phyloP scores from a whole-genome alignment of 2,113 vertebrate genomes.

The Mungos mungo region DNA sequence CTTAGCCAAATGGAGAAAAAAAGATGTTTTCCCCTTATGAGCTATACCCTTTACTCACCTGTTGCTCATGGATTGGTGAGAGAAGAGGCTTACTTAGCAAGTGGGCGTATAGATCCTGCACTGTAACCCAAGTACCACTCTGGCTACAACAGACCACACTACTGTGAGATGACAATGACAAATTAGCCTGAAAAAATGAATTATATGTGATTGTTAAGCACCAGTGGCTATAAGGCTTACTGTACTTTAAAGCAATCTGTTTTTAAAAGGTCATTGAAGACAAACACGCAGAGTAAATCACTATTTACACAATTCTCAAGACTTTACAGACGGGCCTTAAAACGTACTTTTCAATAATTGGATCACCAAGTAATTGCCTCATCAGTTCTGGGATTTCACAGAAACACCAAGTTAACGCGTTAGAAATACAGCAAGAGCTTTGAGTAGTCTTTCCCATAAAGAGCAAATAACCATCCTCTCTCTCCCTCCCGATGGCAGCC shows the following conservation, averaged over 20 bases:
- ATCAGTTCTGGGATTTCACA: background rate
- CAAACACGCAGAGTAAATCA: constrained; percentile 35
- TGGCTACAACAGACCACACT: background rate
- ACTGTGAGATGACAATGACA: background rate
- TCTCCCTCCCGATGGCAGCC: background rate
- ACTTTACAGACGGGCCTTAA: background rate
- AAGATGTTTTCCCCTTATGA: background rate
- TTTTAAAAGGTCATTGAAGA: constrained; percentile 57
- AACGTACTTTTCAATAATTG: constrained; percentile 33
- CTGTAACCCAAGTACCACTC: background rate
- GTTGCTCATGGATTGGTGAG: background rate
- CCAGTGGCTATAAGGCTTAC: background rate
- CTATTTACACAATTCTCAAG: constrained; percentile 4
- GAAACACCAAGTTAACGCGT: constrained; percentile 8
- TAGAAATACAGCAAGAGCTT: constrained; percentile 5
- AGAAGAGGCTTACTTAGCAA: background rate
- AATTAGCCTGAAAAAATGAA: constrained; percentile 24
- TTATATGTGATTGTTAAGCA: background rate
- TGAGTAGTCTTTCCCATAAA: constrained; percentile 52
- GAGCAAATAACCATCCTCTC: background rate
- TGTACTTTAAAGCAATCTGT: background rate
- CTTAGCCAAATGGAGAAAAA: background rate
- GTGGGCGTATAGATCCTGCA: background rate
- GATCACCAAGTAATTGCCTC: constrained; percentile 26
- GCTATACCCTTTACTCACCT: background rate